phyloP scores from a whole-genome alignment of 2,797 vertebrate species.

The Crocodylus rhombifer region DNA sequence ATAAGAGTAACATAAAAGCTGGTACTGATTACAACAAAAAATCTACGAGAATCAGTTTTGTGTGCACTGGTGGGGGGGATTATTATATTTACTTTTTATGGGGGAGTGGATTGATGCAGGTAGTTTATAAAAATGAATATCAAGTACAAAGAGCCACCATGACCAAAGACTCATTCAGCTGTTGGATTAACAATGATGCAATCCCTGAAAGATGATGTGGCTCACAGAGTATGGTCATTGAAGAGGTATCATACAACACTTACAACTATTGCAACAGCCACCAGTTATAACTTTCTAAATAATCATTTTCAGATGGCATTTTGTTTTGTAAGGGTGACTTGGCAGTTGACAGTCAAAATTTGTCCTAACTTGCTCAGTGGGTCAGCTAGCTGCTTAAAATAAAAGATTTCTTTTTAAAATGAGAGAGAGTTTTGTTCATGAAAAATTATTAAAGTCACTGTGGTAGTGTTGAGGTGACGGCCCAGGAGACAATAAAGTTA shows the following conservation, averaged over 20 bases:
- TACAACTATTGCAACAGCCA: neutral
- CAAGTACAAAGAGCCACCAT: neutral
- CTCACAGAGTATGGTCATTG: neutral
- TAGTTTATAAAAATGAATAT: neutral
- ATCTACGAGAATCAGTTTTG: neutral
- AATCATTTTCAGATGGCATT: neutral
- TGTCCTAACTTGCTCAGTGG: neutral
- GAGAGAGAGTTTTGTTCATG: neutral
- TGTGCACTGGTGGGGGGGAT: neutral
- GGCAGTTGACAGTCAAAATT: neutral
- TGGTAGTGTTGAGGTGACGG: too few species aligned
- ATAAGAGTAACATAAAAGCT: neutral
- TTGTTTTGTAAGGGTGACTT: neutral
- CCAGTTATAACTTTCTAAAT: neutral
- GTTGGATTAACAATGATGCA: neutral
- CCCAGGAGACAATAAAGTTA: too few species aligned
- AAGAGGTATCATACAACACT: neutral
- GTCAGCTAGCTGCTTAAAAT: neutral
- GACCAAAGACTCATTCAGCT: neutral
- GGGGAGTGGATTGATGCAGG: neutral
- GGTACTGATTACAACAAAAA: neutral
- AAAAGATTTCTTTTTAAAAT: neutral
- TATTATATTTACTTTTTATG: neutral
- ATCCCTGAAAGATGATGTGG: neutral
- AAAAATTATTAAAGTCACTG: neutral